Evolutionary conservation across 2,888 invertebrate genomes (phyloP), one percentile per base, ranked within the genome.

Genomic region (Tinea trinotella): DNA sequence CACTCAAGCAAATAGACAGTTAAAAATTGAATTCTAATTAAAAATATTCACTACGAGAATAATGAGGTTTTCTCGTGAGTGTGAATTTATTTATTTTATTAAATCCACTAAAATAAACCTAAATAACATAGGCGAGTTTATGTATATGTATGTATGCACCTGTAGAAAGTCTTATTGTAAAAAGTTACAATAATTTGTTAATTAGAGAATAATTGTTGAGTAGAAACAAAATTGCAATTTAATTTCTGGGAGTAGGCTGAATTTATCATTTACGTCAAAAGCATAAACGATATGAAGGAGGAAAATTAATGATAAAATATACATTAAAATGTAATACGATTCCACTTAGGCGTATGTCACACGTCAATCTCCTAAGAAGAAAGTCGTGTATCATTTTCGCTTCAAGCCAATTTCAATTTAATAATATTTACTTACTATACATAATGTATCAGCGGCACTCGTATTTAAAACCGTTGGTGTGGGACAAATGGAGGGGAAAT

Each of bases 291-390:
- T 46, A 46, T 46, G 50, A 24, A 22, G 24, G 50, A n/a, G 36
- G 24, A 54, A 46, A 24, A 54, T 22, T 56, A 35, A 56, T 54
- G 49, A 50, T 61, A 62, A 63, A 61, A 62, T 62, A 60, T 60
- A 62, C 55, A 60, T 61, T 60, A 59, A 58, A 60, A 62, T 61
- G 56, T 61, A 63, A 63, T 64, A 61, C 56, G 57, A 64, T 64
- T 63, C 61, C 66, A 64, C 67, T 66, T 66, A 62, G 60, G 62
- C 59, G 56, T 63, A 61, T 64, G 64, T 65, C 63, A 63, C 60
- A 57, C 61, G 64, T 67, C 66, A 66, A 60, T 63, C 63, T 54
- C 59, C 24, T 50, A 24, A 50, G 50, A 22, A 50, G 50, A 50
- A 24, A 24, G 50, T 24, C 50, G 50, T 50, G 50, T 50, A 24